Evolutionary conservation across 1,140 invertebrate species (phyloP).

Genomic region (Geopemphigus sp.): DNA sequence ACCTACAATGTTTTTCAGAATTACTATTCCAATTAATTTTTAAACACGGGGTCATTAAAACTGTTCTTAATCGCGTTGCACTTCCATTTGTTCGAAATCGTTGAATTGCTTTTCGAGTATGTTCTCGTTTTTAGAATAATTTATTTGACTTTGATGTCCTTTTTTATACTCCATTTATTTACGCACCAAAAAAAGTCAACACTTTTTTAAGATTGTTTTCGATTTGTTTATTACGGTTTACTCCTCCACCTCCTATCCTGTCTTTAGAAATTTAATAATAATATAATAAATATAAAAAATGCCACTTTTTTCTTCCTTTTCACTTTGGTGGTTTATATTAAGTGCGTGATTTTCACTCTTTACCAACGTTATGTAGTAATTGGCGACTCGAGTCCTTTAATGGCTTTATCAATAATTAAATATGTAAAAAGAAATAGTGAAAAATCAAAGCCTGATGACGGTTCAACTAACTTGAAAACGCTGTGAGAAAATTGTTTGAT

Average conservation of each 20-base stretch:
- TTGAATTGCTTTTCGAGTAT: conserved; percentile 29
- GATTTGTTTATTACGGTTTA: not conserved
- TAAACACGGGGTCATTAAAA: conserved; percentile 10
- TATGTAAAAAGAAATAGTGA: conserved; percentile 6
- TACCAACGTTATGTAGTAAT: conserved; percentile 6
- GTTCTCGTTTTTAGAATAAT: conserved; percentile 28
- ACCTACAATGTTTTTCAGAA: not conserved
- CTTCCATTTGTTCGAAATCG: conserved; percentile 30
- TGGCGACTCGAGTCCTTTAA: conserved; percentile 29
- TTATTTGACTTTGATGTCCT: conserved; percentile 40
- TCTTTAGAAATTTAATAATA: conserved; percentile 33
- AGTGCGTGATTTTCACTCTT: conserved; percentile 30
- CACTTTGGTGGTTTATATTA: conserved; percentile 10
- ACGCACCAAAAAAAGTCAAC: conserved; percentile 33
- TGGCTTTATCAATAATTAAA: conserved; percentile 45
- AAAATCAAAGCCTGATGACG: conserved; percentile 46
- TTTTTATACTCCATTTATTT: conserved; percentile 37
- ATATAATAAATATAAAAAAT: conserved; percentile 23
- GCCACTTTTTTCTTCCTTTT: conserved; percentile 28
- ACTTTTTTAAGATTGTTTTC: conserved; percentile 7
- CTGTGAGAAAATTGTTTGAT: conserved; percentile 38
- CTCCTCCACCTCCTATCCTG: not conserved
- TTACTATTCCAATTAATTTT: conserved; percentile 34
- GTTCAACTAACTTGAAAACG: conserved; percentile 35
- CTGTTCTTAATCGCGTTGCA: conserved; percentile 7